Conservation (phyloP, 1,140 invertebrate species). For the Papilio polyxenes region DNA sequence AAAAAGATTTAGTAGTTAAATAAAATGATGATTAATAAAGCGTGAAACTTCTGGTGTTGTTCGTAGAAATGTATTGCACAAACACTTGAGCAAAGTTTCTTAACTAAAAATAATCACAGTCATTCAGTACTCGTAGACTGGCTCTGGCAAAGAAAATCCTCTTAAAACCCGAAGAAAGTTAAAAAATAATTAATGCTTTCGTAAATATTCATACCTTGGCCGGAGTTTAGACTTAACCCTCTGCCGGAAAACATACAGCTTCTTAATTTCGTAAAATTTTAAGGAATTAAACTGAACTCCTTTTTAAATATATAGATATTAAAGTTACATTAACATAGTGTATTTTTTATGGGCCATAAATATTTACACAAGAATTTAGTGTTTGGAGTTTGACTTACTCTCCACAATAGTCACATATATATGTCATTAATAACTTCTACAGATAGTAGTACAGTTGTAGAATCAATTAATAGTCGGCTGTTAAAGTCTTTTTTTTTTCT, state of each 20-base stretch:
- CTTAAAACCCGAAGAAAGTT: constrained; percentile 76
- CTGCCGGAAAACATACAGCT: constrained; percentile 46
- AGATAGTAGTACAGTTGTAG: too few relatives aligned
- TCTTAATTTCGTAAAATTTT: constrained; percentile 32
- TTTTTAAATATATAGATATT: too few relatives aligned
- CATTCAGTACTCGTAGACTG: constrained; percentile 60
- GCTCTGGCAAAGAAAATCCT: constrained; percentile 69
- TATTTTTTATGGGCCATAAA: neutral
- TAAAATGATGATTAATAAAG: constrained; percentile 11
- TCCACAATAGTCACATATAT: too few relatives aligned
- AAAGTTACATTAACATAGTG: neutral
- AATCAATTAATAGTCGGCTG: too few relatives aligned
- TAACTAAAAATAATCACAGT: constrained; percentile 73
- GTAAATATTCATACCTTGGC: constrained; percentile 79
- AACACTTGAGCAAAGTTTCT: constrained; percentile 51
- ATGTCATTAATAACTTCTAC: too few relatives aligned
- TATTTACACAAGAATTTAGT: neutral
- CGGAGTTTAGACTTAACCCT: constrained; percentile 75
- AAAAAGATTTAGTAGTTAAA: neutral
- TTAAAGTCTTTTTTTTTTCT: too few relatives aligned
- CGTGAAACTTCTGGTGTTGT: constrained; percentile 46
- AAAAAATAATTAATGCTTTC: constrained; percentile 80
- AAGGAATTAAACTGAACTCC: neutral
- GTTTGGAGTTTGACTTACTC: too few relatives aligned
- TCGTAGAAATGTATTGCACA: constrained; percentile 54